phyloP scores from a whole-genome alignment of 2,797 vertebrate species.

The Cuniculus paca region DNA sequence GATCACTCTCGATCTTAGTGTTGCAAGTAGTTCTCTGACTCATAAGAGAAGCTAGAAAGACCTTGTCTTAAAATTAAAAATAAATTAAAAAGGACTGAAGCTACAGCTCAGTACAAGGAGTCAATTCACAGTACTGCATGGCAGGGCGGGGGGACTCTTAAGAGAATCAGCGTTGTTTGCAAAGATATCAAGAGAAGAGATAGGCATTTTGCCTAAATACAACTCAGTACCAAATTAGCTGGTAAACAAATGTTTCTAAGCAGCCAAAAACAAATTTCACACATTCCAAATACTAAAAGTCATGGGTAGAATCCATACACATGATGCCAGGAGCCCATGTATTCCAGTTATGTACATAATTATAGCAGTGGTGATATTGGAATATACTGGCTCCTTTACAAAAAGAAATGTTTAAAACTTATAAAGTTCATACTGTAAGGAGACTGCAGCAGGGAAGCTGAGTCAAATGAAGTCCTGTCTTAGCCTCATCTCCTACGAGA shows the following conservation, averaged over 20 bases:
- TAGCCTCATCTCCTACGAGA: neutral
- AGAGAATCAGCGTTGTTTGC: neutral
- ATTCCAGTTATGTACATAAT: neutral
- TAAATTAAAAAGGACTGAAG: neutral
- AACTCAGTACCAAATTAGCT: neutral
- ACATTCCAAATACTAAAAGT: conserved; percentile 43
- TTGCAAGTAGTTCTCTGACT: conserved; percentile 8
- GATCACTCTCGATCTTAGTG: neutral
- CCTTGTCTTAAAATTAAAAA: neutral
- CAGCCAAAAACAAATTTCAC: conserved; percentile 4
- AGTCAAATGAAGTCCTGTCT: neutral
- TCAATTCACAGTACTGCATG: neutral
- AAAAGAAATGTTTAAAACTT: conserved; percentile 17
- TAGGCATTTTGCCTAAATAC: conserved; percentile 8
- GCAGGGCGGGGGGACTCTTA: neutral
- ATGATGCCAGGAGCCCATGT: neutral
- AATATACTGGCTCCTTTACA: neutral
- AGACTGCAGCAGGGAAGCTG: neutral
- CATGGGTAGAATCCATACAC: neutral
- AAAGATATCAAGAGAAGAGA: conserved; percentile 1
- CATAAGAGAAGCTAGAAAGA: neutral
- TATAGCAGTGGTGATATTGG: neutral
- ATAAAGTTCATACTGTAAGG: neutral
- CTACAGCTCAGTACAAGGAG: neutral
- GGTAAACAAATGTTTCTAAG: neutral